These are phyloP conservation scores for Drosophila algonquin DNA, from an alignment of 2,888 invertebrate species.

Conservation along the genomic window DNA sequence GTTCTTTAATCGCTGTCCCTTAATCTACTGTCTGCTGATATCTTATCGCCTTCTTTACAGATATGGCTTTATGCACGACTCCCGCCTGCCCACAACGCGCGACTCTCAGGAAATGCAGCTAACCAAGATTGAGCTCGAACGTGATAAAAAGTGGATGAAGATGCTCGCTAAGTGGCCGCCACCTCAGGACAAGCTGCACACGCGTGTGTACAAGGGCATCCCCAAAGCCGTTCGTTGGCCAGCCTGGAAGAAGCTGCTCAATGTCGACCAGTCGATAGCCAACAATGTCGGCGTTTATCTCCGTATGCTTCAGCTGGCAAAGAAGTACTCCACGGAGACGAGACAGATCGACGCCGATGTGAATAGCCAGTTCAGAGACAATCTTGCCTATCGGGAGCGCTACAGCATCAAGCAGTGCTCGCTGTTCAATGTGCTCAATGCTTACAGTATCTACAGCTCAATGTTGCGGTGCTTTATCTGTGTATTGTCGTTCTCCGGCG, in stretches of 20 bases:
- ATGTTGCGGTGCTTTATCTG: too few species aligned
- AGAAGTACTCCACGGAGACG: conserved; percentile 97
- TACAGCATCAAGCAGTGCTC: conserved; percentile 98
- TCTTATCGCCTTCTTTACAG: conserved; percentile 82
- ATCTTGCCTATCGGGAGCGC: conserved; percentile 95
- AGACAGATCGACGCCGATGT: conserved; percentile 99
- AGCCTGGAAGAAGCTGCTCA: conserved; percentile 90
- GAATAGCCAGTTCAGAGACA: conserved; percentile 98
- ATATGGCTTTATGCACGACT: conserved; percentile 99
- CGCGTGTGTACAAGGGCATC: conserved; percentile 98
- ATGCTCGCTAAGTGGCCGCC: conserved; percentile 95
- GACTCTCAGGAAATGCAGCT: conserved; percentile 90
- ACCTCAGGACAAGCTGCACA: conserved; percentile 90
- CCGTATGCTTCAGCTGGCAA: conserved; percentile 94
- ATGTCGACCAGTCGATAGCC: conserved; percentile 90
- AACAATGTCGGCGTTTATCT: conserved; percentile 92
- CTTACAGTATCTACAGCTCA: conserved; percentile 99
- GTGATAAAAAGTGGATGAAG: conserved; percentile 98
- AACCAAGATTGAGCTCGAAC: conserved; percentile 93
- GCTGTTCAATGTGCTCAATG: conserved; percentile 97
- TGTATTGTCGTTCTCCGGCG: too few species aligned
- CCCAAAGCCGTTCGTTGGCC: conserved; percentile 95
- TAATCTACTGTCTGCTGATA: background rate
- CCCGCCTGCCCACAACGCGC: conserved; percentile 91
- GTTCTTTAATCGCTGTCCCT: background rate